These are phyloP conservation scores for Colletes latitarsis DNA, from an alignment of 1,140 invertebrate species.

Conservation along the genomic window DNA sequence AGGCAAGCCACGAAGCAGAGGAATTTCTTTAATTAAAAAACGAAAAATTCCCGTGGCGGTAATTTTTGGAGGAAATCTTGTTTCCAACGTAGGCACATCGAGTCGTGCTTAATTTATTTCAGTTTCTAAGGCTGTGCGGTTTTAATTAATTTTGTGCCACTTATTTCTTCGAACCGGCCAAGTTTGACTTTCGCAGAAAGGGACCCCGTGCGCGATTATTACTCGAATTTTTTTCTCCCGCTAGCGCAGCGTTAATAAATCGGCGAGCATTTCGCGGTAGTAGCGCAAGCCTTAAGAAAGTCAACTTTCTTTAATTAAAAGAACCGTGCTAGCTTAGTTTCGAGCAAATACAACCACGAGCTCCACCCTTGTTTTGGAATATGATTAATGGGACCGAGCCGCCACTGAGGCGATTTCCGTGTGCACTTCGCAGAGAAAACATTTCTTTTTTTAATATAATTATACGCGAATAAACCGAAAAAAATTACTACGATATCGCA, in stretches of 20 bases:
- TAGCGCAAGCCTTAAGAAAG: not conserved
- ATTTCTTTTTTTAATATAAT: not conserved
- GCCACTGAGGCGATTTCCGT: not conserved
- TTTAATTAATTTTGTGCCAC: slow-evolving; percentile 41
- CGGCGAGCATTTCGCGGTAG: not conserved
- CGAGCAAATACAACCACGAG: not conserved
- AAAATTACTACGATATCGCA: too few species aligned
- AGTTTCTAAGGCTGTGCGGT: slow-evolving; percentile 20
- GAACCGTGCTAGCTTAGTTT: not conserved
- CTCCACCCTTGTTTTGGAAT: not conserved
- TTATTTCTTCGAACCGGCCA: not conserved
- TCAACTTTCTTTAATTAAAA: slow-evolving; percentile 36
- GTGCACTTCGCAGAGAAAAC: not conserved
- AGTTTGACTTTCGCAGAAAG: too few species aligned
- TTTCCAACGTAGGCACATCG: not conserved
- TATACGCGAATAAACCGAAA: not conserved
- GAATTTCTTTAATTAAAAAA: slow-evolving; percentile 31
- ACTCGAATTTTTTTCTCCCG: not conserved
- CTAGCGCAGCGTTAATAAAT: slow-evolving; percentile 15
- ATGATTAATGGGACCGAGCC: not conserved
- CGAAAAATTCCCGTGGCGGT: not conserved
- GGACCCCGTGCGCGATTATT: slow-evolving; percentile 8
- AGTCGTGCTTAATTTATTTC: slow-evolving; percentile 32
- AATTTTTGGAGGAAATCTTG: slow-evolving; percentile 7
- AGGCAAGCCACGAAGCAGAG: not conserved